Base-by-base conservation (phyloP, 2,113 vertebrate genomes). In the Callochromis pleurospilus region DNA sequence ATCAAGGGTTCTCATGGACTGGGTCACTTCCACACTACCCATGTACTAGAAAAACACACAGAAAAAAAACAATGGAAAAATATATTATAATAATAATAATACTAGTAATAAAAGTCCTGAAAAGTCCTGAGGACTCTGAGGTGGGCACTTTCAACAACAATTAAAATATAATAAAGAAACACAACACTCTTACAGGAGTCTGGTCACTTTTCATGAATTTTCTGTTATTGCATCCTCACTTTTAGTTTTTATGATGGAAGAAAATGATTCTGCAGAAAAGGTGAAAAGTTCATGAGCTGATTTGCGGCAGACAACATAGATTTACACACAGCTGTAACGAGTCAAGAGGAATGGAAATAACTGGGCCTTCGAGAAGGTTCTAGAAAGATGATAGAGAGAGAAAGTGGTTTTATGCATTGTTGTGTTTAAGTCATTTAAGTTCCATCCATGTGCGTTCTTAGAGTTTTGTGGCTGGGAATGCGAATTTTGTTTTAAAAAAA, bases 1-100 rank as follows among this genome's bases (percentile, higher is more conserved):
- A 95, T 98, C 97, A 90, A 99, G 95, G 47, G 97, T 97, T 91
- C 97, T 97, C 98, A 99, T 98, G 62, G 98, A 98, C 90, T 98
- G 97, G 88, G 97, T 95, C 89, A 99, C 97, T 93, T 98, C 98
- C 91, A 99, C 96, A 82, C 97, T 98, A 87, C 98, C 97, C 95
- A 98, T 96, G 93, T 98, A 98, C 97, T 98, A 31, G 15, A 86
- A 91, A 84, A 89, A 80, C 92, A 87, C 93, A 95, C 6, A 51
- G 8, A 91, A 54, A 82, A 85, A 80, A 68, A 62, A 7, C 10
- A 42, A 86, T 80, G 58, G 13, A 36, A 51, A 47, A 33, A 54
- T 49, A 29, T 17, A 73, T 26, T 15, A 45, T 45, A 26, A 26
- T 10, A 62, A 75, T 31, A 42, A 75, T 31, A 42, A 31, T 4